Evolutionary conservation across 2,888 invertebrate genomes (phyloP), one percentile per base, ranked within the genome.

Genomic region (Odontomyia ornata): DNA sequence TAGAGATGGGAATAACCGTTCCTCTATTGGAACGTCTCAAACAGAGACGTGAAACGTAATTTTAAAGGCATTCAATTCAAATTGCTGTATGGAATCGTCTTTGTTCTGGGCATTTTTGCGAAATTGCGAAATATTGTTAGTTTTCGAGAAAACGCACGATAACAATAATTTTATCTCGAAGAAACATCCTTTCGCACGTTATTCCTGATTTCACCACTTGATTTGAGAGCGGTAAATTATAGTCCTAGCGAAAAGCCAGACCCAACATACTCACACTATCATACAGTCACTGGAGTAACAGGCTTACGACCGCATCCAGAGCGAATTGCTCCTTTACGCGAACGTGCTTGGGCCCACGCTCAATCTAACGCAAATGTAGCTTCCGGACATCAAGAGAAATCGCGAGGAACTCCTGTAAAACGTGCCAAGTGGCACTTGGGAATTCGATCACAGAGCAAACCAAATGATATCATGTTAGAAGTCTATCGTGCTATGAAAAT

Each of bases 401-500:
- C 86, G 36, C 86, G 88, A 23, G 92, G 92, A 57, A 93, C 93
- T 30, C 94, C 94, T 69, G 93, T 96, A 5, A 98, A 98, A 87
- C 90, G 97, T 79, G 98, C 99, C 7, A 99, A 99, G 84, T 99
- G 99, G 99, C 99, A 99, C 89, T 88, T 99, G 82, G 99, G 98
- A 76, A 99, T 99, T 82, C 90, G 99, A 76, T 99, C 99, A 4
- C 99, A 99, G 86, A 98, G 98, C 85, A 97, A 98, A 85, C 99
- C 99, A 0, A 96, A 97, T 85, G 99, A 99, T 86, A 99, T 99
- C 76, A 99, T 99, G 99, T 93, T 97, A 86, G 99, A 99, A 88
- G 99, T 99, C 0, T 99, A 97, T 87, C 91, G 98, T 80, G 99
- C 99, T 0, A 99, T 99, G 99, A 98, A 98, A 87, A 94, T 96